phyloP scores from a whole-genome alignment of 2,113 vertebrate species.

The Nipponia nippon region DNA sequence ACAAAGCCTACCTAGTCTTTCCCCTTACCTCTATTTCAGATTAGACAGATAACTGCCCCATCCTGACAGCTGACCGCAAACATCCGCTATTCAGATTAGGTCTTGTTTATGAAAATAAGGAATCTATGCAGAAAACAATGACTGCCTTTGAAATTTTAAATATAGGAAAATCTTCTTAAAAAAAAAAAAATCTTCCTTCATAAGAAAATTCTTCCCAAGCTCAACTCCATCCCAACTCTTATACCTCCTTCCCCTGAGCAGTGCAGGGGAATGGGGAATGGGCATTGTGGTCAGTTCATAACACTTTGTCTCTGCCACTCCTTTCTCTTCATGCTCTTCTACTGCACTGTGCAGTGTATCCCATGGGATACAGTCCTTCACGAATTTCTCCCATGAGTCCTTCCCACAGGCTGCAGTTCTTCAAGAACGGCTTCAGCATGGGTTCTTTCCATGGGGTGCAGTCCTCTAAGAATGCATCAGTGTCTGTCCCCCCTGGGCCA shows the following conservation, averaged over 20 bases:
- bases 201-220: not conserved
- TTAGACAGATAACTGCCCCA: not conserved
- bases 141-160: not conserved
- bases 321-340: not conserved
- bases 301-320: not conserved
- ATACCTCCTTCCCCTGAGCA: not conserved
- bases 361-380: not conserved
- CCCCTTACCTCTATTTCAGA: not conserved
- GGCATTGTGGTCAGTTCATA: not conserved
- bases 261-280: not conserved
- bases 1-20: not conserved
- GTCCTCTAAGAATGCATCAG: not conserved
- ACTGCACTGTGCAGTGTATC: not conserved
- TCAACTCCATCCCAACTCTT: not conserved
- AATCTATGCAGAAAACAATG: not conserved
- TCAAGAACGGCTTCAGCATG: no score
- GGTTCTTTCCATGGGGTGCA: not conserved
- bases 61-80: not conserved
- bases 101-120: not conserved
- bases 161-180: not conserved
- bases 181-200: not conserved
- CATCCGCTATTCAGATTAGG: not conserved
- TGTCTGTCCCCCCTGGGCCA: not conserved
- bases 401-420: not conserved
- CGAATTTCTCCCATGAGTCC: not conserved